phyloP scores from a whole-genome alignment of 2,113 vertebrate species.

The Leptodactylus fuscus region DNA sequence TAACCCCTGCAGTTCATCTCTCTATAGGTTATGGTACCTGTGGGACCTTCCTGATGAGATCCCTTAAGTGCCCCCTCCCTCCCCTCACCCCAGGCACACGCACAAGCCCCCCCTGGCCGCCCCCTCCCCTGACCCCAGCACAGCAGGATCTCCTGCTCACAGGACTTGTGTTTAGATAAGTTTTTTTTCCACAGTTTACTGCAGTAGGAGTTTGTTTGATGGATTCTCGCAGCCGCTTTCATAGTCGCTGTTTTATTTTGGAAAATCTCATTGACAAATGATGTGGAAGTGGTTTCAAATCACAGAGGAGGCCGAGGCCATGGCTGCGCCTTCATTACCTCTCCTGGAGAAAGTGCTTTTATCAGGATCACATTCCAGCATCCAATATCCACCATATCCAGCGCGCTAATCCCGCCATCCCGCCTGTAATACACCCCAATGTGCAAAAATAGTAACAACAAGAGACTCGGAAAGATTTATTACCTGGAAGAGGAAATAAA shows the following conservation, averaged over 20 bases:
- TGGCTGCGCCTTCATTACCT: background rate
- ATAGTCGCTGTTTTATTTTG: constrained; percentile 46
- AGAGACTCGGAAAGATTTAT: background rate
- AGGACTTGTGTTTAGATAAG: constrained; percentile 50
- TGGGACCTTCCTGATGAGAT: constrained; percentile 22
- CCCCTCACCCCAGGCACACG: constrained; percentile 52
- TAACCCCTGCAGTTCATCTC: background rate
- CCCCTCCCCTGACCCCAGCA: constrained; percentile 36
- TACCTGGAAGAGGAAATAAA: background rate
- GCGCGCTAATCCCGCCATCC: background rate
- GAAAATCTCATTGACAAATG: constrained; percentile 55
- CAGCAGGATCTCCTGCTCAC: constrained; percentile 42
- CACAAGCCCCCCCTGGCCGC: background rate
- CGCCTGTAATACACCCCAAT: background rate
- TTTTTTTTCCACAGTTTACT: constrained; percentile 41
- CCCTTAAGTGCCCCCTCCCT: constrained; percentile 12
- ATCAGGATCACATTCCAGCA: constrained; percentile 35
- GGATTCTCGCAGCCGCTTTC: constrained; percentile 21
- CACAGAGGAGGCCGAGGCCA: background rate
- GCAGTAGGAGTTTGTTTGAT: constrained; percentile 36
- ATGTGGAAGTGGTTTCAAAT: constrained; percentile 51
- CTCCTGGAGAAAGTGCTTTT: background rate
- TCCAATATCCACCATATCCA: background rate
- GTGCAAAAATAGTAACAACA: background rate
- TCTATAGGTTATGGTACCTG: background rate